Conservation (phyloP, 2,888 invertebrate genomes). For the Athripsodes cinereus region DNA sequence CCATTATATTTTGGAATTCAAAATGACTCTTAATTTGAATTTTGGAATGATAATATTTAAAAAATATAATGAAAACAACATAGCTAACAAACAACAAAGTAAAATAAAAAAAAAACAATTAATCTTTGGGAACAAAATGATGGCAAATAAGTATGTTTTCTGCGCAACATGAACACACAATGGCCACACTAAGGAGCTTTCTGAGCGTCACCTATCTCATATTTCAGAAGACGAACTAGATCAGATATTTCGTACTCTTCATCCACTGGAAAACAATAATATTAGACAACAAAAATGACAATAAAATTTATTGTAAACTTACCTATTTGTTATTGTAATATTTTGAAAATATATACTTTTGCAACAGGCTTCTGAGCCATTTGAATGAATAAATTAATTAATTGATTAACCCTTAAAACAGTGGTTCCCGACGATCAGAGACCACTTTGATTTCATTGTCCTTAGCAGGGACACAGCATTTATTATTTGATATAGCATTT, state of each 20-base stretch:
- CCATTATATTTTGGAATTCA: no score
- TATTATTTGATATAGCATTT: no score
- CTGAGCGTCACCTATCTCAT: slow-evolving; percentile 54
- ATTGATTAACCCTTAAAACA: no score
- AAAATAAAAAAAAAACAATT: neutral
- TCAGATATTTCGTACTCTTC: slow-evolving; percentile 66
- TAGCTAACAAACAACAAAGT: neutral
- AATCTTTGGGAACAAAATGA: neutral
- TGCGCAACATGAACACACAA: neutral
- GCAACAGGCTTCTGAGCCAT: no score
- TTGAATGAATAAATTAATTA: no score
- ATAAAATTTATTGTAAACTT: neutral
- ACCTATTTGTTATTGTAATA: neutral
- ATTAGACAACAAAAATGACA: neutral
- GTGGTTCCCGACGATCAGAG: no score
- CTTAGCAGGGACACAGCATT: no score
- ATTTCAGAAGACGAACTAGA: slow-evolving; percentile 66
- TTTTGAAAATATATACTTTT: no score
- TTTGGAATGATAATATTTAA: neutral
- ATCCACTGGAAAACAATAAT: slow-evolving; percentile 55
- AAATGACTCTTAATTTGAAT: neutral
- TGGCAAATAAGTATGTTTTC: neutral
- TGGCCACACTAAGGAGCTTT: slow-evolving; percentile 34
- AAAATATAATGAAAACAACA: neutral
- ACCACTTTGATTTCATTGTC: no score